Conservation (phyloP, 2,888 invertebrate genomes). For the Diarsia brunnea region DNA sequence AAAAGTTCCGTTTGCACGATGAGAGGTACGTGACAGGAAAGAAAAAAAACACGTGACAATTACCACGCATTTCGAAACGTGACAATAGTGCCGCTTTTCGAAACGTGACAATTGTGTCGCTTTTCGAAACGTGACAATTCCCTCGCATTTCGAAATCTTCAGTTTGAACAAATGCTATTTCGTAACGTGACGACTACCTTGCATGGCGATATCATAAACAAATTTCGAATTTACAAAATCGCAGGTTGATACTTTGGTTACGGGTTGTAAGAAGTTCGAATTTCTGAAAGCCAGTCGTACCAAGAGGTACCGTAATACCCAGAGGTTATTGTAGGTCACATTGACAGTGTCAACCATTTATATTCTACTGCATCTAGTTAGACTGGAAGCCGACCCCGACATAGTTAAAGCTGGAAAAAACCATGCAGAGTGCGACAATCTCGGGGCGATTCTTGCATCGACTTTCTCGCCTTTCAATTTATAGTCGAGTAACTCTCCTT, state of each 20-base stretch:
- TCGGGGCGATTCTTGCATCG: background rate
- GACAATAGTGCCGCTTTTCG: background rate
- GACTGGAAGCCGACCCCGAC: background rate
- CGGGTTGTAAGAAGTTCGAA: background rate
- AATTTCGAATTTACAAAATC: background rate
- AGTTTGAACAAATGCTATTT: background rate
- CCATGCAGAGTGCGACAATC: background rate
- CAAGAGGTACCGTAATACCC: too few relatives aligned
- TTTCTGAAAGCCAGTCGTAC: background rate
- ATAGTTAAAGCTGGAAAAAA: background rate
- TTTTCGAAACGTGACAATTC: background rate
- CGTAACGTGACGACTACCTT: too few relatives aligned
- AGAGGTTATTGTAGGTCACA: too few relatives aligned
- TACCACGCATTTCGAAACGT: background rate
- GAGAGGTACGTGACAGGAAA: slow-evolving; percentile 1
- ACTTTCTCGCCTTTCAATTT: background rate
- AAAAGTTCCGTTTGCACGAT: slow-evolving; percentile 2
- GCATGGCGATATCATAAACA: too few relatives aligned
- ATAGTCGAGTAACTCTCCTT: slow-evolving; percentile 14
- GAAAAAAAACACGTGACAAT: background rate
- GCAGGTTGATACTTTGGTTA: background rate
- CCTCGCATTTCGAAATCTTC: background rate
- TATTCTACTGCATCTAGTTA: background rate
- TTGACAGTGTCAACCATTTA: background rate
- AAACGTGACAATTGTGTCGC: background rate